These are phyloP conservation scores for Dicaeum eximium DNA, from an alignment of 2,113 vertebrate genomes.

Conservation along the genomic window DNA sequence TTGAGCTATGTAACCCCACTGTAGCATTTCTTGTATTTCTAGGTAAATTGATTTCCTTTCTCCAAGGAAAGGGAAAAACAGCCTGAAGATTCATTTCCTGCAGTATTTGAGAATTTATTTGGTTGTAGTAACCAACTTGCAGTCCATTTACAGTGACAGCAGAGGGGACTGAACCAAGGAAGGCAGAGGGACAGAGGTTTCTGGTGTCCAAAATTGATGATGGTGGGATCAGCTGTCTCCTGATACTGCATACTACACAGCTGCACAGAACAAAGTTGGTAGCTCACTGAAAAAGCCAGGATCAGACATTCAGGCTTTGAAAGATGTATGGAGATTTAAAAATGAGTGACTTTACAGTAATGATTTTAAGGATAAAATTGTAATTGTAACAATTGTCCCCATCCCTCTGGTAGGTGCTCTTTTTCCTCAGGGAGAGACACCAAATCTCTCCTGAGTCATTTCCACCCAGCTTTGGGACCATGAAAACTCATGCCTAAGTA, in stretches of 20 bases:
- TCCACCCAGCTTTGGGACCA: neutral
- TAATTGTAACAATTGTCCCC: neutral
- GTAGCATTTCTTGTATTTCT: neutral
- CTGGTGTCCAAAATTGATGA: neutral
- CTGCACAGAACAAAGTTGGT: neutral
- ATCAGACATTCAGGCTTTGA: neutral
- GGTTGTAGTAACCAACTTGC: neutral
- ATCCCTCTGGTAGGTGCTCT: neutral
- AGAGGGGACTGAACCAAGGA: rapidly evolving
- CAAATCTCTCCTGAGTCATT: neutral
- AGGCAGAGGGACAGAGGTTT: neutral
- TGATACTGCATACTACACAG: neutral
- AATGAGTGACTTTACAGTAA: neutral
- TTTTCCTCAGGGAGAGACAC: neutral
- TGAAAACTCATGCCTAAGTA: neutral
- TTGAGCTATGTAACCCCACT: neutral
- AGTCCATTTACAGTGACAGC: neutral
- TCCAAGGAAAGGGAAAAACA: neutral
- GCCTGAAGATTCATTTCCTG: neutral
- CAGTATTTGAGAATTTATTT: neutral
- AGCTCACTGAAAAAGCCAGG: neutral
- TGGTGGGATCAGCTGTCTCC: neutral
- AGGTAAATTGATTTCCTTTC: neutral
- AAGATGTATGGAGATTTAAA: neutral
- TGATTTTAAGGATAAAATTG: neutral